Conservation (phyloP, 2,113 vertebrate genomes). For the Prochilodus magdalenae region DNA sequence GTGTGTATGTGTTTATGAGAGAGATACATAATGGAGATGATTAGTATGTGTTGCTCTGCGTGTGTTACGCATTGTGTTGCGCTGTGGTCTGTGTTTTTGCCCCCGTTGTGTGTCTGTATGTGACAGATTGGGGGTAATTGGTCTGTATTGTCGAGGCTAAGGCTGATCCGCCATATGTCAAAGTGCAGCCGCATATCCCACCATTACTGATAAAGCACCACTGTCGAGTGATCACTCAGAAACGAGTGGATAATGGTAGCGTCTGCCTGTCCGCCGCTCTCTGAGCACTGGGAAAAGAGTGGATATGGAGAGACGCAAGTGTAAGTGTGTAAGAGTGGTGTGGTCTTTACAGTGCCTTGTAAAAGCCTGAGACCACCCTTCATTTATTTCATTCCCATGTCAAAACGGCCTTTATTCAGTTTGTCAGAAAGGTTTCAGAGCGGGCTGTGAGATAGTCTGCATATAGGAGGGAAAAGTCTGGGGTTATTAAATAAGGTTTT, state of each 20-base stretch:
- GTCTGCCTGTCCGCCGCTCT: not conserved
- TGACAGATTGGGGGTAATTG: not conserved
- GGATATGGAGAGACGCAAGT: not conserved
- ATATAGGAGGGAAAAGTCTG: no score
- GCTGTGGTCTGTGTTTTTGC: not conserved
- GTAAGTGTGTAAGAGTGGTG: not conserved
- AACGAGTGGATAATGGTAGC: conserved; percentile 6
- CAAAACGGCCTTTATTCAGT: no score
- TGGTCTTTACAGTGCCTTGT: not conserved
- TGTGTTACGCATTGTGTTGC: no score
- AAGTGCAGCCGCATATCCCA: not conserved
- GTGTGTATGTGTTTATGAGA: not conserved
- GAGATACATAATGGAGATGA: conserved; percentile 4
- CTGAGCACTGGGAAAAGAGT: not conserved
- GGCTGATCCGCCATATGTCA: not conserved
- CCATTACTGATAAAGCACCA: not conserved
- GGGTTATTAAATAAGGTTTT: no score
- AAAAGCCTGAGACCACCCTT: no score
- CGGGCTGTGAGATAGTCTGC: no score
- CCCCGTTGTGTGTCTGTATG: not conserved
- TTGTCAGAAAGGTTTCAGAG: no score
- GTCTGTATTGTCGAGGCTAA: not conserved
- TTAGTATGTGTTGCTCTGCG: not conserved
- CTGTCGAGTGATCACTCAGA: not conserved
- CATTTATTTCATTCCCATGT: no score